Evolutionary conservation across 2,797 vertebrate genomes (phyloP), one percentile per base, ranked within the genome.

Genomic region (Clamator glandarius): DNA sequence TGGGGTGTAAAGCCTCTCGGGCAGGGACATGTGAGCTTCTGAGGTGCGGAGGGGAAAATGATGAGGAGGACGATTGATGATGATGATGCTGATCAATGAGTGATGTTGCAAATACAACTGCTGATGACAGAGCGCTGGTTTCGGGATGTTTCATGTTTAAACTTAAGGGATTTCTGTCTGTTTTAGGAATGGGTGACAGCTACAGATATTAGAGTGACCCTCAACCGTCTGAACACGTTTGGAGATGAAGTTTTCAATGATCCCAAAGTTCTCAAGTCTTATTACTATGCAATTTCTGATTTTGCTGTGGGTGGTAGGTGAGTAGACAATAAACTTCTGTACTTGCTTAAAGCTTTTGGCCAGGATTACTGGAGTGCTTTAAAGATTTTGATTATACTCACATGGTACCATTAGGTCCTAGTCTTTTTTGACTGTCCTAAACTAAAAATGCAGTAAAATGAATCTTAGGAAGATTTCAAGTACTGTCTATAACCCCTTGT

Each of bases 191-290:
- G 99, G 99, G 99, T 99, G 96, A 99, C 99, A 0, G 99, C 99
- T 94, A 99, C 99, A 12, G 99, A 99, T 96, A 99, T 99, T 97
- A 96, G 98, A 95, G 99, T 99, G 93, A 99, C 98, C 67, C 98
- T 99, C 93, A 99, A 99, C 96, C 98, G 99, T 24, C 98, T 99
- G 92, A 99, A 99, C 97, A 99, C 99, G 0, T 99, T 99, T 29
- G 99, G 99, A 97, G 99, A 99, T 67, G 99, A 99, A 96, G 99
- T 99, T 51, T 99, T 99, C 97, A 99, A 99, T 5, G 99, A 99
- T 94, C 99, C 99, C 54, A 99, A 99, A 96, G 99, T 99, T 96
- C 99, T 99, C 62, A 99, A 99, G 97, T 99, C 99, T 29, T 99
- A 99, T 87, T 99, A 99, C 96, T 99, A 99, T 39, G 99, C 99